phyloP scores from a whole-genome alignment of 2,888 invertebrate species.

The Drosophila formosana region DNA sequence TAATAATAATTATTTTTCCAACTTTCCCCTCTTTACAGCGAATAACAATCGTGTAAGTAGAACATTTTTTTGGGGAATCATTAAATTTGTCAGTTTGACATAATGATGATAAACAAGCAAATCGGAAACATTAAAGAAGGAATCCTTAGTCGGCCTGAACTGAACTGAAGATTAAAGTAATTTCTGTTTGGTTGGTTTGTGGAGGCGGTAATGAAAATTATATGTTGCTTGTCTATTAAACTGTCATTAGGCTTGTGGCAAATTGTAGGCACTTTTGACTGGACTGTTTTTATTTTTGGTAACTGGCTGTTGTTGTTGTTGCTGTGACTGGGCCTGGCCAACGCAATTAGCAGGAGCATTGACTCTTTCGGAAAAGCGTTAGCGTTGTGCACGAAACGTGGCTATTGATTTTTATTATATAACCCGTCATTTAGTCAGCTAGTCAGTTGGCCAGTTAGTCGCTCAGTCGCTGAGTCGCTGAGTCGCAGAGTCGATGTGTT shows the following conservation, averaged over 20 bases:
- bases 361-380: constrained; percentile 31
- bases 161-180: constrained; percentile 1
- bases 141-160: not conserved
- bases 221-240: constrained; percentile 41
- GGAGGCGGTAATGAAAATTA: constrained; percentile 40
- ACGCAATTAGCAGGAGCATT: constrained; percentile 54
- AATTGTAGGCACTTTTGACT: constrained; percentile 37
- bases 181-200: constrained; percentile 11
- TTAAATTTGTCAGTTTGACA: constrained; percentile 1
- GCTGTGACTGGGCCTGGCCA: constrained; percentile 1
- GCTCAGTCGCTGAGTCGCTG: not conserved
- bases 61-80: not conserved
- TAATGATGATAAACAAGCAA: constrained; percentile 16
- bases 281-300: constrained; percentile 32
- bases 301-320: not conserved
- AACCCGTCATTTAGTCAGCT: constrained; percentile 30
- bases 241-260: constrained; percentile 44
- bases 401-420: constrained; percentile 67
- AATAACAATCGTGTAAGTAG: not conserved
- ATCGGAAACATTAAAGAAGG: not conserved
- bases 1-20: not conserved
- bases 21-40: not conserved
- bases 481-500: constrained; percentile 8
- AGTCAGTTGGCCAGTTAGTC: constrained; percentile 18
- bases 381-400: constrained; percentile 39